A percentile compares a stretch with the other conserved stretches of the same genome.
Conservation (phyloP, 2,888 invertebrate species). For the Drosophila hamatofila region DNA sequence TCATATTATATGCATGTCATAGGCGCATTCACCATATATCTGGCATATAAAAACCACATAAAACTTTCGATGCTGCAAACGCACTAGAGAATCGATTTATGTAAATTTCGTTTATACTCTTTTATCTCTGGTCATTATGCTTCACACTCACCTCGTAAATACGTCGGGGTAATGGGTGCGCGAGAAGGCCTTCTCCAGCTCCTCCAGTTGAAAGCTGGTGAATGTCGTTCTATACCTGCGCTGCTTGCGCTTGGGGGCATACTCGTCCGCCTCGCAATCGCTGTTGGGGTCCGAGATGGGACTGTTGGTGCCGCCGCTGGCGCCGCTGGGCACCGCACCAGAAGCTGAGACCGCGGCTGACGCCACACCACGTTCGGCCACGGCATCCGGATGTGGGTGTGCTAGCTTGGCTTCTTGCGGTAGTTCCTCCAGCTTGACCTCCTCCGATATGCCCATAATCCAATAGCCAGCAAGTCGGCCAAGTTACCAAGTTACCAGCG, state of each 20-base stretch:
- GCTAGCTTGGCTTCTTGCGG: constrained; percentile 85
- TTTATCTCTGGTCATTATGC: constrained; percentile 33
- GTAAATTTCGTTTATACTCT: constrained; percentile 59
- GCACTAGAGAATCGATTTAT: constrained; percentile 54
- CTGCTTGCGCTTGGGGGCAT: constrained; percentile 95
- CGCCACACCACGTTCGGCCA: constrained; percentile 84
- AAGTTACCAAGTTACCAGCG: constrained; percentile 23
- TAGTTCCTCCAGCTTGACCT: constrained; percentile 86
- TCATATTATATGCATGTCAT: constrained; percentile 15
- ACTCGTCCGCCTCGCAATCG: constrained; percentile 90
- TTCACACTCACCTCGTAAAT: constrained; percentile 92
- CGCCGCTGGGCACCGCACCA: constrained; percentile 80
- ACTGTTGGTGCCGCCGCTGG: constrained; percentile 84
- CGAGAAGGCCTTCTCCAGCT: constrained; percentile 98
- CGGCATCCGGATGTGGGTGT: constrained; percentile 83
- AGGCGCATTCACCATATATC: constrained; percentile 38
- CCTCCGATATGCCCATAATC: constrained; percentile 86
- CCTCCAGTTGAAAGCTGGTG: constrained; percentile 97
- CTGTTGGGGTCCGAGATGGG: constrained; percentile 88
- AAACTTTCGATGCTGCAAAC: constrained; percentile 12
- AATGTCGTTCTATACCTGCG: constrained; percentile 96
- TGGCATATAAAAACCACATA: constrained; percentile 39
- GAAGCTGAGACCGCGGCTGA: constrained; percentile 49
- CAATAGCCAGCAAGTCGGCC: constrained; percentile 49
- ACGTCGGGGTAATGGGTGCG: constrained; percentile 99